Percentiles rank a stretch among this genome's conserved stretches.
Conservation (phyloP, 1,140 invertebrate species). For the Drosophila pseudoananassae region DNA sequence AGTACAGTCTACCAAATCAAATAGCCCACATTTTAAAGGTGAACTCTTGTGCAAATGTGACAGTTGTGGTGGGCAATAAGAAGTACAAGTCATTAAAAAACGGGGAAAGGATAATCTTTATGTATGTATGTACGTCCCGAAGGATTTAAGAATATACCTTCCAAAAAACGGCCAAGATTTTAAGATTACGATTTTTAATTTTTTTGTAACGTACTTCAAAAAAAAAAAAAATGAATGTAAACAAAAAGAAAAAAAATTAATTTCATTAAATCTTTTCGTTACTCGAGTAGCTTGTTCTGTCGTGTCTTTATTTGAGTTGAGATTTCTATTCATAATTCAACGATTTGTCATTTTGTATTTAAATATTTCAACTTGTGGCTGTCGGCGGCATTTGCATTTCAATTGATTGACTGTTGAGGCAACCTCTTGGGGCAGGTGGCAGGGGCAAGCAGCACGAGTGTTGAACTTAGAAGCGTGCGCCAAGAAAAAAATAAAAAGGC, state of each 20-base stretch:
- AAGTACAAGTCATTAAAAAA: too few relatives aligned
- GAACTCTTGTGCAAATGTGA: not conserved
- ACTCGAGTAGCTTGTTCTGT: constrained; percentile 7
- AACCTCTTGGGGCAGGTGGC: not conserved
- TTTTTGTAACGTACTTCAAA: too few relatives aligned
- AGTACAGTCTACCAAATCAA: too few relatives aligned
- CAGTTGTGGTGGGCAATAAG: not conserved
- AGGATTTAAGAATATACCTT: too few relatives aligned
- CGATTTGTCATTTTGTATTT: constrained; percentile 80
- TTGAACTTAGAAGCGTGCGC: constrained; percentile 72
- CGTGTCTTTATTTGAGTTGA: not conserved
- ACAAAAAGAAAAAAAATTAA: constrained; percentile 20
- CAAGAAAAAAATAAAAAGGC: constrained; percentile 14
- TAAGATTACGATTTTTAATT: too few relatives aligned
- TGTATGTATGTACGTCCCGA: too few relatives aligned
- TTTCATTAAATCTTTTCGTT: constrained; percentile 13
- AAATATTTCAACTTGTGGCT: constrained; percentile 65
- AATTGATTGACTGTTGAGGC: constrained; percentile 53
- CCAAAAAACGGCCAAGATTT: too few relatives aligned
- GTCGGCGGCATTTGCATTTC: constrained; percentile 70
- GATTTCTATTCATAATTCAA: constrained; percentile 70
- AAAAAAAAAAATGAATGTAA: too few relatives aligned
- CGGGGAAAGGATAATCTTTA: too few relatives aligned
- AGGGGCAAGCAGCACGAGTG: constrained; percentile 41
- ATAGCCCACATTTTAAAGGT: not conserved